Evolutionary conservation across 2,888 invertebrate genomes (phyloP), one percentile per base, ranked within the genome.

Genomic region (Lottia scabra): DNA sequence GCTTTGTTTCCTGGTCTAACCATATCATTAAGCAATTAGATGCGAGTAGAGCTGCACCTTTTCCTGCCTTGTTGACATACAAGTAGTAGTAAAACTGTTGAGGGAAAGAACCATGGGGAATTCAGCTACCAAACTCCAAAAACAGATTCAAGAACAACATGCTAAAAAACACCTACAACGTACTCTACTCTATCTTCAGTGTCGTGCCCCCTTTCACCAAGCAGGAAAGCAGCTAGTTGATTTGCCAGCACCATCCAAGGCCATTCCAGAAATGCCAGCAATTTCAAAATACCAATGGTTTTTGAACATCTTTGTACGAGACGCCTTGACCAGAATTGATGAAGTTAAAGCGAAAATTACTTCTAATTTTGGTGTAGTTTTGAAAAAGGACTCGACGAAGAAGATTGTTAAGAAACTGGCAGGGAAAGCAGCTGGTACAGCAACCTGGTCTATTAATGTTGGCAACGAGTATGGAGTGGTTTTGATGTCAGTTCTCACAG

Each of bases 361-460:
- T 1, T 80, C 79, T 0, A 64, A 67, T n/a, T 81, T 77, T 75
- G 84, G 82, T 2, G 26, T 19, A 12, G 70, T 82, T 15, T 63
- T 83, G 8, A 84, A 83, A 64, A 67, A 82, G 64, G 81, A 81
- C 65, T 84, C 83, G 13, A 84, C 81, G 1, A 84, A 82, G 66
- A 83, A 77, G 68, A 30, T 30, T 30, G 30, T 70, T 1, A 46
- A 46, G 43, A 65, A 65, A 19, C 65, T 65, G n/a, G 12, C 23
- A 2, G 72, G 72, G n/a, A 16, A 15, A 1, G 19, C 46, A 5
- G 68, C 62, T 2, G 45, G 65, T 4, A 65, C 72, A 2, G 65
- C 72, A 5, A 15, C 56, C 6, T 72, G 72, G 65, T 13, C 44
- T 27, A 68, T 68, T 0, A 68, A n/a, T 38, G 63, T 72, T 13